phyloP scores from a whole-genome alignment of 2,113 vertebrate species.

The Podocnemis expansa region DNA sequence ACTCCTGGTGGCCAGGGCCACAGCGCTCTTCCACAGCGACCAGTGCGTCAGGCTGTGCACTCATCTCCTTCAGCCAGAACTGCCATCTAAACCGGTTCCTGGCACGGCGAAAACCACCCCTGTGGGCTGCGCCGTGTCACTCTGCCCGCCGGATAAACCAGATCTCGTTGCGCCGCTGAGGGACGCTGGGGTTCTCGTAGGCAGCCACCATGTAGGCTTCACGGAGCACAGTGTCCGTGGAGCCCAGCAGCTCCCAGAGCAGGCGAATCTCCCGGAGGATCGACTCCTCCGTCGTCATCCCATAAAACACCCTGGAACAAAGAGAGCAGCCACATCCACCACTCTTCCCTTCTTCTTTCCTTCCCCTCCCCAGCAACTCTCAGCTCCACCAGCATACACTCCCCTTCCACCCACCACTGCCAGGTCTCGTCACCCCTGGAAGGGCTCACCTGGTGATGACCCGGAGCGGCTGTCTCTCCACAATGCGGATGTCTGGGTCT shows the following conservation, averaged over 20 bases:
- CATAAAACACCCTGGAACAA: constrained; percentile 81
- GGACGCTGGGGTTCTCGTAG: constrained; percentile 84
- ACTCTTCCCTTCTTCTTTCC: neutral
- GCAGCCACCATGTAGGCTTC: constrained; percentile 81
- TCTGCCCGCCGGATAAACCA: constrained; percentile 81
- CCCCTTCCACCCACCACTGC: neutral
- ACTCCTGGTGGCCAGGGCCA: neutral
- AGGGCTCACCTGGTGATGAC: constrained; percentile 81
- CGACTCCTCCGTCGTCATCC: constrained; percentile 85
- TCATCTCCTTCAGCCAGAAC: constrained; percentile 6
- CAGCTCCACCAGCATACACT: too few relatives aligned
- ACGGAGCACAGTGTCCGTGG: constrained; percentile 43
- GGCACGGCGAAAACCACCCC: accelerated
- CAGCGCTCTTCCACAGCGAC: neutral
- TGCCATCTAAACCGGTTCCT: constrained; percentile 1
- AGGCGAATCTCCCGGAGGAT: constrained; percentile 78
- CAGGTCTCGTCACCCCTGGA: too few relatives aligned
- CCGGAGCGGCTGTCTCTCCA: constrained; percentile 74
- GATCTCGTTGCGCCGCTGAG: constrained; percentile 85
- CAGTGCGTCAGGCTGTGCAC: neutral
- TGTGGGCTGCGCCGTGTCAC: neutral
- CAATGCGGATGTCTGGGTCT: constrained; percentile 81
- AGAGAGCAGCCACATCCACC: neutral
- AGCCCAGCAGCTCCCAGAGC: constrained; percentile 82
- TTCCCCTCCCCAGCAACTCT: too few relatives aligned